Evolutionary conservation across 2,797 vertebrate species (phyloP).

Genomic region (Yasuhikotakia modesta): DNA sequence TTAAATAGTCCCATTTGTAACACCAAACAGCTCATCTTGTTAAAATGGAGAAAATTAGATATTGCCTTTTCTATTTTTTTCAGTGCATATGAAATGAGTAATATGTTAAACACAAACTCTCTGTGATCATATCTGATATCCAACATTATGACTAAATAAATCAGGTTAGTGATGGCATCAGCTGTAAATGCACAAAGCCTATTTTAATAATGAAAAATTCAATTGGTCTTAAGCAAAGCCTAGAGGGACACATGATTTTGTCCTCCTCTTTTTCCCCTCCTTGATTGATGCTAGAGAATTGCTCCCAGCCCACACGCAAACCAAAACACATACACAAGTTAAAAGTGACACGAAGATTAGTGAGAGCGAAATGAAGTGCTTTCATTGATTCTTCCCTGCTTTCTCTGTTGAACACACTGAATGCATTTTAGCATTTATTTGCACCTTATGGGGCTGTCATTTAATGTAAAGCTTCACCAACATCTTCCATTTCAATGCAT

Average conservation of each 20-base stretch:
- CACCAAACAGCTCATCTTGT: conserved; percentile 17
- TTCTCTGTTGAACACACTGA: conserved; percentile 48
- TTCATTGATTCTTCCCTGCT: conserved; percentile 29
- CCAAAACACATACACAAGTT: conserved; percentile 13
- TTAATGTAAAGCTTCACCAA: conserved; percentile 22
- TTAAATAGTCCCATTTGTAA: background rate
- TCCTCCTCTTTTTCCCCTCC: background rate
- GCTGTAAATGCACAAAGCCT: conserved; percentile 61
- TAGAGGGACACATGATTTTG: conserved; percentile 50
- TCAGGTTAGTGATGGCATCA: conserved; percentile 55
- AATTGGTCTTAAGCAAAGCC: conserved; percentile 60
- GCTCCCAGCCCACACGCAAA: conserved; percentile 18
- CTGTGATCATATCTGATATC: conserved; percentile 64
- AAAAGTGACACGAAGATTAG: conserved; percentile 51
- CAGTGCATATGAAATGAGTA: conserved; percentile 56
- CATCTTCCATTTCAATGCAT: conserved; percentile 31
- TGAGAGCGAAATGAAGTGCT: conserved; percentile 40
- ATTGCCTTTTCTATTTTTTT: conserved; percentile 38
- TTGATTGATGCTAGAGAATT: background rate
- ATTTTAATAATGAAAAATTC: conserved; percentile 61
- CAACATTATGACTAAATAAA: conserved; percentile 68
- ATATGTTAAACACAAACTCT: conserved; percentile 48
- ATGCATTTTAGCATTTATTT: conserved; percentile 36
- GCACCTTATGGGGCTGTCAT: conserved; percentile 18
- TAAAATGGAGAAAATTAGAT: conserved; percentile 30